These are phyloP conservation scores for Tortrix viridana DNA, from an alignment of 2,888 invertebrate genomes.

Conservation along the genomic window DNA sequence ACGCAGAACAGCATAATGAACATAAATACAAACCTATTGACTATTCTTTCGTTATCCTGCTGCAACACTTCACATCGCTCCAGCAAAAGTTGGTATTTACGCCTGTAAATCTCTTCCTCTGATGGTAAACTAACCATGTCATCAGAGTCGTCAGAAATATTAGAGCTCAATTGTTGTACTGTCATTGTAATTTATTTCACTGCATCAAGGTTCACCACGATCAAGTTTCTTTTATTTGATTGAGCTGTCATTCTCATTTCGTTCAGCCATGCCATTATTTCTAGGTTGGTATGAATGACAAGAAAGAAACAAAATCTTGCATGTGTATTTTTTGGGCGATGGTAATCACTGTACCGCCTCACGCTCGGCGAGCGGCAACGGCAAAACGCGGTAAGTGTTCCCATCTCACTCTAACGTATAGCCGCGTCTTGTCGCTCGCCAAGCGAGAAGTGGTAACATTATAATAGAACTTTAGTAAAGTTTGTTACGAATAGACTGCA, in stretches of 20 bases:
- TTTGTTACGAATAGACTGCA: too few species aligned
- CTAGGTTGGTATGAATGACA: too few species aligned
- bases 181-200: conserved; percentile 84
- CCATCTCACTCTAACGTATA: too few species aligned
- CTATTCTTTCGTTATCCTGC: conserved; percentile 90
- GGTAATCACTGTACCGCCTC: too few species aligned
- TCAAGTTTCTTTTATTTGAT: conserved; percentile 71
- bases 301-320: too few species aligned
- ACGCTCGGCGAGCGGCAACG: too few species aligned
- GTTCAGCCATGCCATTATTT: too few species aligned
- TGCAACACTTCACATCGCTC: conserved; percentile 90
- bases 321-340: too few species aligned
- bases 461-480: too few species aligned
- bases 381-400: too few species aligned
- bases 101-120: conserved; percentile 88
- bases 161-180: conserved; percentile 81
- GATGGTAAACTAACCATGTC: conserved; percentile 82
- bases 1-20: conserved; percentile 42
- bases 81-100: conserved; percentile 88
- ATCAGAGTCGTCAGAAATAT: conserved; percentile 83
- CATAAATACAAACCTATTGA: conserved; percentile 82
- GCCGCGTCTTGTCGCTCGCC: too few species aligned
- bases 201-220: conserved; percentile 74
- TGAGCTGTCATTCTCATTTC: conserved; percentile 50
- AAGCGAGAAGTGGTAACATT: too few species aligned